A percentile compares a stretch with the other conserved stretches of the same genome.
These are phyloP conservation scores for Euphydryas editha DNA, from an alignment of 2,888 invertebrate genomes.

Conservation along the genomic window DNA sequence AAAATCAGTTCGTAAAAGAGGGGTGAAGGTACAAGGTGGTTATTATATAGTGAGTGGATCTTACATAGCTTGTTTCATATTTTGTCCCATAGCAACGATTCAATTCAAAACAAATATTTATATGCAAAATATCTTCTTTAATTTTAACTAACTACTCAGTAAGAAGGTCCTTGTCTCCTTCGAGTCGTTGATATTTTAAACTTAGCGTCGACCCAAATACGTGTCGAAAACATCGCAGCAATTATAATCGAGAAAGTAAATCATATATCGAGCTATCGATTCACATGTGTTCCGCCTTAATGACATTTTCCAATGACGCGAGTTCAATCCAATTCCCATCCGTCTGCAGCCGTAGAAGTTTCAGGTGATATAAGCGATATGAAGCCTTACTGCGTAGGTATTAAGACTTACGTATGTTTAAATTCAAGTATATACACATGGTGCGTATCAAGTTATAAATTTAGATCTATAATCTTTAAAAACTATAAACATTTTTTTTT, in stretches of 20 bases:
- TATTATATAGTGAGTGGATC: too few relatives aligned
- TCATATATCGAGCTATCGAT: conserved; percentile 23
- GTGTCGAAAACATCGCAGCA: conserved; percentile 14
- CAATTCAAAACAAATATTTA: background rate
- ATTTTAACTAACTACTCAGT: background rate
- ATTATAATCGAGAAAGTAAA: conserved; percentile 24
- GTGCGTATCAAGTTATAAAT: conserved; percentile 25
- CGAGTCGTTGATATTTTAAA: conserved; percentile 4
- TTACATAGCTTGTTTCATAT: too few relatives aligned
- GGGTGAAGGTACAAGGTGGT: too few relatives aligned
- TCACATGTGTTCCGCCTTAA: conserved; percentile 65
- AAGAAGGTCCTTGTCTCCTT: conserved; percentile 16
- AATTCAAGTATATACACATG: conserved; percentile 4
- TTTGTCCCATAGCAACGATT: background rate
- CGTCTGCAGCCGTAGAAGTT: conserved; percentile 72
- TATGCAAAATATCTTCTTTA: too few relatives aligned
- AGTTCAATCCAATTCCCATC: conserved; percentile 68
- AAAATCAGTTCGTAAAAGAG: too few relatives aligned
- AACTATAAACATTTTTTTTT: background rate
- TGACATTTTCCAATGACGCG: conserved; percentile 72
- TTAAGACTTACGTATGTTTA: conserved; percentile 52
- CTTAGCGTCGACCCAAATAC: conserved; percentile 15
- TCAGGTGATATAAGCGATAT: conserved; percentile 54
- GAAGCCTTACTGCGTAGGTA: conserved; percentile 66
- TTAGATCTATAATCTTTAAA: conserved; percentile 20